phyloP scores from a whole-genome alignment of 2,888 invertebrate genomes.

The Pachymerium ferrugineum region DNA sequence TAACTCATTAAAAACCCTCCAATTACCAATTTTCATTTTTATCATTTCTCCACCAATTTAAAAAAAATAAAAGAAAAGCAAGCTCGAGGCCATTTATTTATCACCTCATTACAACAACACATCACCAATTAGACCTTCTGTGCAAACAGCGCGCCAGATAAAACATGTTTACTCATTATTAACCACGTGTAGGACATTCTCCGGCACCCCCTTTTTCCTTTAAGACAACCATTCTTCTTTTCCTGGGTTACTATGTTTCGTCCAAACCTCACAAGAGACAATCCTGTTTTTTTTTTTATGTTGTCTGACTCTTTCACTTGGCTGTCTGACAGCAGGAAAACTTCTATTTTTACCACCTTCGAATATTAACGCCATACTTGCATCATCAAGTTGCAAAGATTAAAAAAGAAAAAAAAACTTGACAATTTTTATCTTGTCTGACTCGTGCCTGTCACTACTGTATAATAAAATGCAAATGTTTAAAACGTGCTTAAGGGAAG shows the following conservation, averaged over 20 bases:
- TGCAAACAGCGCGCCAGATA: background rate
- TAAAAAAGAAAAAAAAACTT: background rate
- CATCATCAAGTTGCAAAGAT: background rate
- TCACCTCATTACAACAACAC: background rate
- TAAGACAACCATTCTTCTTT: background rate
- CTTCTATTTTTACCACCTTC: slow-evolving; percentile 13
- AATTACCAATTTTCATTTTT: background rate
- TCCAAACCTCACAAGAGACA: background rate
- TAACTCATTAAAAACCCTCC: background rate
- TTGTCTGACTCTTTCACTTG: background rate
- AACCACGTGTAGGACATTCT: background rate
- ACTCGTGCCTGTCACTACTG: background rate
- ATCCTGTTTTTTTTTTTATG: background rate
- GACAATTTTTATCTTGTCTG: slow-evolving; percentile 9
- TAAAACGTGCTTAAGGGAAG: slow-evolving; percentile 1
- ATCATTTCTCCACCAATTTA: background rate
- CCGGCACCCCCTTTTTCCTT: background rate
- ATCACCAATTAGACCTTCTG: background rate
- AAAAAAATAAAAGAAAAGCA: background rate
- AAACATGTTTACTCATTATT: too few relatives aligned
- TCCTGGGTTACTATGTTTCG: slow-evolving; percentile 4
- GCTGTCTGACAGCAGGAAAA: background rate
- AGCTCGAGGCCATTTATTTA: background rate
- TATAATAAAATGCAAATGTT: slow-evolving; percentile 3
- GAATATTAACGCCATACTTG: slow-evolving; percentile 9